phyloP scores from a whole-genome alignment of 2,113 vertebrate genomes.

The Mastomys natalensis region DNA sequence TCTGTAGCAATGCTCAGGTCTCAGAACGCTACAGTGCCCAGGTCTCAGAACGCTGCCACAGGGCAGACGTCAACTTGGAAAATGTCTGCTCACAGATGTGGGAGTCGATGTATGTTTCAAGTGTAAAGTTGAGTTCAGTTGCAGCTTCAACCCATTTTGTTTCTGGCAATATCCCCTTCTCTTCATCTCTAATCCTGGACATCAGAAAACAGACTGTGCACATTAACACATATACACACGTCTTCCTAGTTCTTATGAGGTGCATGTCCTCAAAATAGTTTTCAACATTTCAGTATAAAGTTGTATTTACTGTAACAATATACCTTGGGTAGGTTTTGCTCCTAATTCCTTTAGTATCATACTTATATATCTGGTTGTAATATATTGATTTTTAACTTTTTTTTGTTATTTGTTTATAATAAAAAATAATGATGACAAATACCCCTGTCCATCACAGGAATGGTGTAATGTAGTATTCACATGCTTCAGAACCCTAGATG shows the following conservation, averaged over 20 bases:
- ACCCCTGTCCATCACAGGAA: conserved; percentile 59
- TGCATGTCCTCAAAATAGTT: conserved; percentile 46
- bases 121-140: conserved; percentile 54
- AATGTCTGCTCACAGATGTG: background rate
- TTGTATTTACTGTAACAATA: conserved; percentile 72
- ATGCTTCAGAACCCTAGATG: conserved; percentile 81
- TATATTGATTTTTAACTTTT: conserved; percentile 72
- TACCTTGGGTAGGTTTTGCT: conserved; percentile 42
- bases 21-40: background rate
- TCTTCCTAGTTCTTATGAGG: conserved; percentile 46
- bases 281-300: conserved; percentile 65
- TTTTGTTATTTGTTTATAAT: conserved; percentile 78
- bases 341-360: conserved; percentile 13
- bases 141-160: conserved; percentile 26
- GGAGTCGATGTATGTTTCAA: background rate
- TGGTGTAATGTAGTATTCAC: conserved; percentile 69
- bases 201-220: background rate
- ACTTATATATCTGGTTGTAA: conserved; percentile 69
- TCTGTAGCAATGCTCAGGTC: rapidly evolving
- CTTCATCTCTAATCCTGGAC: conserved; percentile 25
- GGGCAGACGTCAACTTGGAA: background rate
- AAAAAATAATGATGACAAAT: conserved; percentile 83
- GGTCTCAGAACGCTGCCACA: rapidly evolving
- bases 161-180: conserved; percentile 18
- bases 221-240: conserved; percentile 7